A percentile compares a stretch with the other conserved stretches of the same genome.
Evolutionary conservation across 2,113 vertebrate genomes (phyloP).

Genomic region (Cheirogaleus medius): DNA sequence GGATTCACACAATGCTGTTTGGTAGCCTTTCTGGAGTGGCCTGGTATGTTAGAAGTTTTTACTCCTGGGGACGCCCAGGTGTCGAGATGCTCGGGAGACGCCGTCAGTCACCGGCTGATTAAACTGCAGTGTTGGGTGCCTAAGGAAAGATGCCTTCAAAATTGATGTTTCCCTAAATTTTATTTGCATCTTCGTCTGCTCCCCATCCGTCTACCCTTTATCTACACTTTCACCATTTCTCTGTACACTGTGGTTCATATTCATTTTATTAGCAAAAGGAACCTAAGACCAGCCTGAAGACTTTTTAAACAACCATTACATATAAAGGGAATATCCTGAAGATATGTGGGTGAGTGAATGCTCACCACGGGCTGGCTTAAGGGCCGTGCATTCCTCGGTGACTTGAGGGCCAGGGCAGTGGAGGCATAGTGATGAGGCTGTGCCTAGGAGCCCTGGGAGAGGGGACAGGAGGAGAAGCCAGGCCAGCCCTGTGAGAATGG

Average conservation of each 20-base stretch:
- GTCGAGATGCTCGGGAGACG: not conserved
- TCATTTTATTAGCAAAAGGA: not conserved
- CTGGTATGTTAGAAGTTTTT: not conserved
- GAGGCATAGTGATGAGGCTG: no score
- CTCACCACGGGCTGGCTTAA: not conserved
- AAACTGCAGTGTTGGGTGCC: not conserved
- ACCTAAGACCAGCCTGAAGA: not conserved
- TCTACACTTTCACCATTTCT: not conserved
- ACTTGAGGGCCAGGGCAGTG: not conserved
- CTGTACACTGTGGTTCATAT: not conserved
- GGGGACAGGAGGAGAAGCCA: not conserved
- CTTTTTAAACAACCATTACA: not conserved
- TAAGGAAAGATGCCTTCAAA: not conserved
- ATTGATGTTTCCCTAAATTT: not conserved
- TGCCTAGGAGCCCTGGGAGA: rapidly evolving
- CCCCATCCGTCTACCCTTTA: not conserved
- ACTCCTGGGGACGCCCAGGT: not conserved
- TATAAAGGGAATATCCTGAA: not conserved
- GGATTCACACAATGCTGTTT: not conserved
- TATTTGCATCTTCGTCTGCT: not conserved
- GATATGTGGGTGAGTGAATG: not conserved
- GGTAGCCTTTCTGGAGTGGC: not conserved
- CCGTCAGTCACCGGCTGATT: not conserved
- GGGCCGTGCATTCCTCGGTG: not conserved
- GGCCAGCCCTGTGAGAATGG: not conserved